A percentile compares a stretch with the other conserved stretches of the same genome.
Conservation (phyloP, 2,888 invertebrate genomes). For the Platycheirus rosarum region DNA sequence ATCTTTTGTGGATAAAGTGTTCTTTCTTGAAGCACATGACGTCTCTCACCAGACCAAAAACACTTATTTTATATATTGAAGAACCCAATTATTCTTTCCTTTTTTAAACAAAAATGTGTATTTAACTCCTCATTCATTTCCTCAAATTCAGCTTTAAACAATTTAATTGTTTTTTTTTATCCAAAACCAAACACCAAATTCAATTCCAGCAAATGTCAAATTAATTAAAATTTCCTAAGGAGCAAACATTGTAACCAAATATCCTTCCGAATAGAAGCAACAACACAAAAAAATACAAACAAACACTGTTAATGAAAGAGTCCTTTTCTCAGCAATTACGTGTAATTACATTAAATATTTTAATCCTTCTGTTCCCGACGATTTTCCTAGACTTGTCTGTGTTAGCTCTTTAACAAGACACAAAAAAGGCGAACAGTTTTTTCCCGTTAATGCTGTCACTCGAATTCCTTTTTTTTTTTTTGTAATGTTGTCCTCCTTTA, state of each 20-base stretch:
- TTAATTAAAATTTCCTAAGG: neutral
- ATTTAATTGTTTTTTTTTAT: too few relatives aligned
- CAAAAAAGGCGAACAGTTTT: neutral
- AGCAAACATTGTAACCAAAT: neutral
- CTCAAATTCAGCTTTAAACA: too few relatives aligned
- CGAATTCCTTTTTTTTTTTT: too few relatives aligned
- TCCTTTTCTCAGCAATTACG: constrained; percentile 40
- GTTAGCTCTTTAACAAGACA: constrained; percentile 14
- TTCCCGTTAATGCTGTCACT: constrained; percentile 16
- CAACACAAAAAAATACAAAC: neutral
- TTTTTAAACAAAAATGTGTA: too few relatives aligned
- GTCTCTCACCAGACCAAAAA: too few relatives aligned
- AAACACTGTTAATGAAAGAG: constrained; percentile 16
- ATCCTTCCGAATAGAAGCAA: neutral
- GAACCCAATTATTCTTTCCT: too few relatives aligned
- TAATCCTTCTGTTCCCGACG: constrained; percentile 31
- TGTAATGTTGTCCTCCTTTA: neutral
- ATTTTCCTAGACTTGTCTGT: constrained; percentile 58
- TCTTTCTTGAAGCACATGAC: too few relatives aligned
- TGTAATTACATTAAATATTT: constrained; percentile 57
- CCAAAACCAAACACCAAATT: too few relatives aligned
- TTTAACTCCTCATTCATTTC: too few relatives aligned
- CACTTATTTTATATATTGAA: too few relatives aligned
- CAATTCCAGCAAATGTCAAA: too few relatives aligned
- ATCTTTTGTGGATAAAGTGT: too few relatives aligned